A percentile compares a stretch with the other conserved stretches of the same genome.
Conservation (phyloP, 2,888 invertebrate species). For the Priocnemis perturbator region DNA sequence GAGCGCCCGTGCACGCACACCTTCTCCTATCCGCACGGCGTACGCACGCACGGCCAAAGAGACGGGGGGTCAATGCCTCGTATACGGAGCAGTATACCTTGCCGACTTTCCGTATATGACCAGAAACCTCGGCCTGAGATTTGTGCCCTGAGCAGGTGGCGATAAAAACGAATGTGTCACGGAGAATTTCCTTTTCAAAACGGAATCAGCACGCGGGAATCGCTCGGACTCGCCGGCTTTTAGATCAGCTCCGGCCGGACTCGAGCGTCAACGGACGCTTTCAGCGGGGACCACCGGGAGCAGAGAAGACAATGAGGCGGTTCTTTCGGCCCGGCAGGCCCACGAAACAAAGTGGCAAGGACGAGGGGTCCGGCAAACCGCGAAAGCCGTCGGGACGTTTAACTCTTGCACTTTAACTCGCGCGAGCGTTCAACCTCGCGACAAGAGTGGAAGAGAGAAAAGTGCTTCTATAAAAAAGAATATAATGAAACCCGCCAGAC, state of each 20-base stretch:
- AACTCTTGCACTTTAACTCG: too few relatives aligned
- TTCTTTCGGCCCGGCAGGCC: too few relatives aligned
- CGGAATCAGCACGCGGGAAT: conserved; percentile 43
- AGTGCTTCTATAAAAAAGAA: neutral
- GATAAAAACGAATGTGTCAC: conserved; percentile 74
- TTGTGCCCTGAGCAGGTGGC: conserved; percentile 59
- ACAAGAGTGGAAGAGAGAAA: too few relatives aligned
- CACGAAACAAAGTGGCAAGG: too few relatives aligned
- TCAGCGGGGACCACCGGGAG: too few relatives aligned
- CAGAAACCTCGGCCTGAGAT: conserved; percentile 63
- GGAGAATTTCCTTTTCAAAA: conserved; percentile 72
- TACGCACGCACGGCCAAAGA: conserved; percentile 38
- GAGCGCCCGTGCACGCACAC: conserved; percentile 14
- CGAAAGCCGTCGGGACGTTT: too few relatives aligned
- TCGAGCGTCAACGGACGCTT: too few relatives aligned
- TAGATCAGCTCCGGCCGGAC: too few relatives aligned
- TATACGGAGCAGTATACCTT: conserved; percentile 71
- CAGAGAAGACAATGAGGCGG: too few relatives aligned
- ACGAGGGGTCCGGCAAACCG: too few relatives aligned
- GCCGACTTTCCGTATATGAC: conserved; percentile 68
- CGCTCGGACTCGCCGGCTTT: too few relatives aligned
- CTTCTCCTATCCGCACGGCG: conserved; percentile 2
- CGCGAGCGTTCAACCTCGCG: too few relatives aligned
- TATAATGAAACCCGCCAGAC: neutral
- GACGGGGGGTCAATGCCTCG: conserved; percentile 71